These are phyloP conservation scores for Hirundo rustica DNA, from an alignment of 2,797 vertebrate genomes.

Conservation along the genomic window DNA sequence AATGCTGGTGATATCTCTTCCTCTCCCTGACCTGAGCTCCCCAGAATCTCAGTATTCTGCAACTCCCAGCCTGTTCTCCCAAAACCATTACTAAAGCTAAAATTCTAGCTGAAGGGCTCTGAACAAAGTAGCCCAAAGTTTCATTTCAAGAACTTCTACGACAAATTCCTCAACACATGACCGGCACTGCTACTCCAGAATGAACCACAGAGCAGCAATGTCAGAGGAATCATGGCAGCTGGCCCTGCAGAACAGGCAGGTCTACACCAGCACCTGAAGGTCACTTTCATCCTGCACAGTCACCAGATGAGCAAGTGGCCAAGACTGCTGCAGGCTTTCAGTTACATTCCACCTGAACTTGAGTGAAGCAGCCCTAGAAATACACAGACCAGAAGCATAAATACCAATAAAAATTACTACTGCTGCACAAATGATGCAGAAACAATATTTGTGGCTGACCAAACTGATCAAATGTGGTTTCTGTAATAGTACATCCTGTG, in stretches of 20 bases:
- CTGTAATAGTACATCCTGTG: not conserved
- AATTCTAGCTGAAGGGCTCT: not conserved
- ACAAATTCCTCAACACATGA: not conserved
- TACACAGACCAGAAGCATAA: not conserved
- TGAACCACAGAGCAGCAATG: accelerated
- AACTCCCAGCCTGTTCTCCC: not conserved
- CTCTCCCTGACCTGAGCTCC: not conserved
- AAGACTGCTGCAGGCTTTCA: not conserved
- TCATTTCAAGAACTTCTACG: not conserved
- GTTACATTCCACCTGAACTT: not conserved
- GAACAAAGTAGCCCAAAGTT: not conserved
- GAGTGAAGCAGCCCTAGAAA: not conserved
- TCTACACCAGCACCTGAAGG: not conserved
- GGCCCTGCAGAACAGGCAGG: not conserved
- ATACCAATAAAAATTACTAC: not conserved
- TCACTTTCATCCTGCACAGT: not conserved
- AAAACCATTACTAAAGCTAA: not conserved
- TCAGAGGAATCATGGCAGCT: not conserved
- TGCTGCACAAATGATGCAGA: not conserved
- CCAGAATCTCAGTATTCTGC: not conserved
- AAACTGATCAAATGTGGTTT: not conserved
- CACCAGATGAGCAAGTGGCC: not conserved
- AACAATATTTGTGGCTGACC: not conserved
- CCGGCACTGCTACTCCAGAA: not conserved
- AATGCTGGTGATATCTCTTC: not conserved